Evolutionary conservation across 2,888 invertebrate species (phyloP).

Genomic region (Drosophila nigricruria): DNA sequence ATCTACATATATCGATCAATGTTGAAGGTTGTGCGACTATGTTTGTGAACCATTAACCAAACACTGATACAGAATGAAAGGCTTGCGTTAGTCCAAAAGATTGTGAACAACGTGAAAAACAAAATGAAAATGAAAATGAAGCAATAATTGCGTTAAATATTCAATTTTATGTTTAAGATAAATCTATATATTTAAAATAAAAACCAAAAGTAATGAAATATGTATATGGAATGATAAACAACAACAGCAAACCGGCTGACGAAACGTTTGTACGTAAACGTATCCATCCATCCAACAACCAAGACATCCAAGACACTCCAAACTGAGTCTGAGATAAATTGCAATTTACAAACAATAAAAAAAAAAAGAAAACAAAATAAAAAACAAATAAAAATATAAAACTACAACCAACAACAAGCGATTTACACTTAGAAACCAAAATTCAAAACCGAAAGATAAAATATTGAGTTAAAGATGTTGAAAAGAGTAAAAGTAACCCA

Average conservation of each 20-base stretch:
- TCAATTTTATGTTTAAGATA: slow-evolving; percentile 73
- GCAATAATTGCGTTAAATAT: slow-evolving; percentile 74
- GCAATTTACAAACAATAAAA: slow-evolving; percentile 74
- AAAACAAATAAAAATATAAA: slow-evolving; percentile 33
- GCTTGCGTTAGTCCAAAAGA: slow-evolving; percentile 61
- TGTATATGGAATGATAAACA: slow-evolving; percentile 18
- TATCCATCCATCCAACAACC: slow-evolving; percentile 82
- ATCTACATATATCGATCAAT: slow-evolving; percentile 56
- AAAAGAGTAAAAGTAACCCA: slow-evolving; percentile 25
- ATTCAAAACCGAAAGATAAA: slow-evolving; percentile 26
- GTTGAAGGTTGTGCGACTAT: slow-evolving; percentile 73
- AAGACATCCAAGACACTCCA: slow-evolving; percentile 76
- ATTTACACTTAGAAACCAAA: slow-evolving; percentile 69
- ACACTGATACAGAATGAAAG: slow-evolving; percentile 48
- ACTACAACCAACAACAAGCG: slow-evolving; percentile 54
- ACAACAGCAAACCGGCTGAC: slow-evolving; percentile 53
- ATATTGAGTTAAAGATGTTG: slow-evolving; percentile 19
- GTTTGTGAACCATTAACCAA: slow-evolving; percentile 74
- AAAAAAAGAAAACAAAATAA: slow-evolving; percentile 29
- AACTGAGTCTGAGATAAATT: slow-evolving; percentile 80
- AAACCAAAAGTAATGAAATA: slow-evolving; percentile 10
- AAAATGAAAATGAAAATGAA: slow-evolving; percentile 46
- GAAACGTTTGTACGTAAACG: slow-evolving; percentile 79
- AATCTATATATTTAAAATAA: slow-evolving; percentile 29
- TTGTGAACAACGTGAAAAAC: slow-evolving; percentile 38